Evolutionary conservation across 2,113 vertebrate species (phyloP).

Genomic region (Puma concolor): DNA sequence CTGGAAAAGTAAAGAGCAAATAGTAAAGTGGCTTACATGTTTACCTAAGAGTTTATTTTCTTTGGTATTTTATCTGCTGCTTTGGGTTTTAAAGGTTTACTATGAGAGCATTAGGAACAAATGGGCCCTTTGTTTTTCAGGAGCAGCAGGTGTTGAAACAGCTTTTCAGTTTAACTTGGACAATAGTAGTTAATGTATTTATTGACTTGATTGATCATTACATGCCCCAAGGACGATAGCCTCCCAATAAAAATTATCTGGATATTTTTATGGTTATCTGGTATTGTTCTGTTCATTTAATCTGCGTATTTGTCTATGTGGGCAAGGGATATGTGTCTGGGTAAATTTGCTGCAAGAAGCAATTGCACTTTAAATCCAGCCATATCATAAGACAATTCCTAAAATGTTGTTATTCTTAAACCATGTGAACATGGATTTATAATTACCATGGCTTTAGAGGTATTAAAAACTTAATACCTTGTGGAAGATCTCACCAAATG

Average conservation of each 20-base stretch:
- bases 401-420: not conserved
- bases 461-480: not conserved
- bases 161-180: conserved; percentile 69
- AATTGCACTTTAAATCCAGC: not conserved
- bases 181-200: conserved; percentile 69
- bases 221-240: conserved; percentile 35
- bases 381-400: not conserved
- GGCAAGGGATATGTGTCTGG: not conserved
- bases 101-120: conserved; percentile 73
- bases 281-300: conserved; percentile 27
- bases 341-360: conserved; percentile 17
- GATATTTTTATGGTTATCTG: conserved; percentile 72
- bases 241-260: conserved; percentile 65
- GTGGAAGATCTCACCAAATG: not conserved
- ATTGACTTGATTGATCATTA: conserved; percentile 72
- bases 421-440: not conserved
- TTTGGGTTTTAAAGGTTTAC: conserved; percentile 78
- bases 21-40: conserved; percentile 55
- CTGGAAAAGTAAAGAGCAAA: conserved; percentile 52
- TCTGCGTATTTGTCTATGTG: conserved; percentile 57
- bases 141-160: conserved; percentile 81
- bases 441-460: not conserved
- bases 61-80: conserved; percentile 76
- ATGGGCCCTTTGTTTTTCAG: conserved; percentile 80
- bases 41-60: conserved; percentile 75